A percentile compares a stretch with the other conserved stretches of the same genome.
Conservation (phyloP, 2,888 invertebrate species). For the Ischnura elegans region DNA sequence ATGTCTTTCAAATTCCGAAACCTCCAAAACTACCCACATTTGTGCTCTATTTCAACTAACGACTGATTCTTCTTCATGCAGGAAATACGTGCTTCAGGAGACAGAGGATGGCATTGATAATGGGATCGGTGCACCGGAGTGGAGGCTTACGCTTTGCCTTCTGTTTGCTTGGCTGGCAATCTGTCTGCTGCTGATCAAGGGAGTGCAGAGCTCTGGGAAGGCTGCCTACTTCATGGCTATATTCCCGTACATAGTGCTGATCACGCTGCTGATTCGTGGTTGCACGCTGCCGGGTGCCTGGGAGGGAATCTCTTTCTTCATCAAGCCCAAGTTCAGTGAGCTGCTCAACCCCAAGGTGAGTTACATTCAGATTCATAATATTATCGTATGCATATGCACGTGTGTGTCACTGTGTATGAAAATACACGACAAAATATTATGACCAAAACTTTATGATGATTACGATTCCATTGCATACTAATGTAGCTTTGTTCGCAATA, state of each 20-base stretch:
- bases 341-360: slow-evolving; percentile 75
- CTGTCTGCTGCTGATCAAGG: slow-evolving; percentile 85
- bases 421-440: no score
- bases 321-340: slow-evolving; percentile 77
- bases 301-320: slow-evolving; percentile 76
- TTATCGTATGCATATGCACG: not conserved
- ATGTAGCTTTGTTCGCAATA: no score
- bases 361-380: slow-evolving; percentile 42
- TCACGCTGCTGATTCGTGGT: slow-evolving; percentile 85
- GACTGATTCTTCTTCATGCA: slow-evolving; percentile 73
- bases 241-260: slow-evolving; percentile 89
- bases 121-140: slow-evolving; percentile 82
- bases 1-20: no score
- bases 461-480: no score
- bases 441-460: no score
- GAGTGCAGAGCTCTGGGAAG: slow-evolving; percentile 89
- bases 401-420: no score
- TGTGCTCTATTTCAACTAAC: no score
- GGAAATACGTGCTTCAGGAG: slow-evolving; percentile 80
- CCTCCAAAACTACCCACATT: no score
- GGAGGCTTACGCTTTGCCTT: slow-evolving; percentile 85
- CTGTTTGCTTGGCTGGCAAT: slow-evolving; percentile 85
- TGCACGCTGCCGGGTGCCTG: slow-evolving; percentile 79
- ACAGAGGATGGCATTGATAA: slow-evolving; percentile 78
- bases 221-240: slow-evolving; percentile 93